A percentile compares a stretch with the other conserved stretches of the same genome.
phyloP scores from a whole-genome alignment of 2,888 invertebrate genomes.

The Conomelus anceps region DNA sequence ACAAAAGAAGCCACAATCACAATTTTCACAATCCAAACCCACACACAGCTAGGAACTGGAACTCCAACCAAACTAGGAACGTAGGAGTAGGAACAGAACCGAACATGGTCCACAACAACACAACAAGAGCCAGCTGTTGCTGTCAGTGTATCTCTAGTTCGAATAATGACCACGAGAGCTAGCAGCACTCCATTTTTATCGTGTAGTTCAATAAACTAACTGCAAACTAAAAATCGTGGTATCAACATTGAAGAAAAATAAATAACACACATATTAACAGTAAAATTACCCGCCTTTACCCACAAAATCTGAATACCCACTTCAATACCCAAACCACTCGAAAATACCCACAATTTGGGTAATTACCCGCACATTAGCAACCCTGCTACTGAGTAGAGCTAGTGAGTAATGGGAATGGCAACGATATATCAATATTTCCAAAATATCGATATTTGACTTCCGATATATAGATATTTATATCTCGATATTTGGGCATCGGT shows the following conservation, averaged over 20 bases:
- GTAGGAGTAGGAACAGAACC: neutral
- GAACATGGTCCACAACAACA: neutral
- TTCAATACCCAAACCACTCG: neutral
- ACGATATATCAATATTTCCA: no score
- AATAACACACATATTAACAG: neutral
- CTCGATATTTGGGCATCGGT: no score
- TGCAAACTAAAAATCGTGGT: slow-evolving; percentile 5
- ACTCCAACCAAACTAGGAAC: neutral
- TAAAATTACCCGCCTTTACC: neutral
- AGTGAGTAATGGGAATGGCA: no score
- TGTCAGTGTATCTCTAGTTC: neutral
- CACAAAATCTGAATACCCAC: neutral
- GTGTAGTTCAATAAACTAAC: no score
- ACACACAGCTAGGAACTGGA: neutral
- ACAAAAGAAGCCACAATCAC: no score
- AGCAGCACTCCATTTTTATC: no score
- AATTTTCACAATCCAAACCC: no score
- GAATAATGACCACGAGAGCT: neutral
- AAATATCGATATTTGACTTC: no score
- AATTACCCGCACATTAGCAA: neutral
- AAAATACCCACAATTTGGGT: neutral
- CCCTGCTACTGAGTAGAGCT: no score
- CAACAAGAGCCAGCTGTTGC: no score
- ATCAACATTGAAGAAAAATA: neutral
- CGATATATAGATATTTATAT: no score